These are phyloP conservation scores for Drosophila sproati DNA, from an alignment of 1,140 invertebrate genomes.

Conservation along the genomic window DNA sequence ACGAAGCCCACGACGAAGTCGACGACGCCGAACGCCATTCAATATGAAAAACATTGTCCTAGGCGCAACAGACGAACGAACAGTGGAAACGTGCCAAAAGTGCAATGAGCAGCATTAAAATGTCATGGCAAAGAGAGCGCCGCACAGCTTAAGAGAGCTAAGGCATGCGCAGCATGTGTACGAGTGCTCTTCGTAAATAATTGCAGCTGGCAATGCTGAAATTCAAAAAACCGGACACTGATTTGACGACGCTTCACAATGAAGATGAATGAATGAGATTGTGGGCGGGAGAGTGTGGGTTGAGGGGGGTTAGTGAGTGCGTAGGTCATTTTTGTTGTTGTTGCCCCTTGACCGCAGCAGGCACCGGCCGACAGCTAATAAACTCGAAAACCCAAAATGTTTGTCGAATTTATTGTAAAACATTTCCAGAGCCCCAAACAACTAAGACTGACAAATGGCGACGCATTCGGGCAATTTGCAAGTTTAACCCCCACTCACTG, in stretches of 20 bases:
- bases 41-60: conserved; percentile 77
- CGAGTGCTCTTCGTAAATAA: conserved; percentile 2
- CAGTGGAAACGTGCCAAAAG: conserved; percentile 35
- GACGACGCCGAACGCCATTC: conserved; percentile 41
- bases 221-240: conserved; percentile 55
- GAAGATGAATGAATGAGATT: conserved; percentile 59
- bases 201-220: conserved; percentile 63
- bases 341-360: conserved; percentile 73
- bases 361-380: conserved; percentile 73
- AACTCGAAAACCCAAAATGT: conserved; percentile 70
- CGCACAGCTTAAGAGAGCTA: conserved; percentile 32
- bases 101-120: conserved; percentile 42
- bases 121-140: conserved; percentile 3
- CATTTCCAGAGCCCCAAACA: conserved; percentile 54
- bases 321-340: conserved; percentile 6
- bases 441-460: conserved; percentile 78
- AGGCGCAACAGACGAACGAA: conserved; percentile 71
- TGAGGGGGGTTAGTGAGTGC: neutral
- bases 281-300: neutral
- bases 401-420: conserved; percentile 75
- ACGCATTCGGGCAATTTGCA: conserved; percentile 72
- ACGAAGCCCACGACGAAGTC: conserved; percentile 21
- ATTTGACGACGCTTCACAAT: conserved; percentile 62
- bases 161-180: conserved; percentile 46
- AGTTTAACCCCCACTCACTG: conserved; percentile 23